A percentile compares a stretch with the other conserved stretches of the same genome.
Evolutionary conservation across 2,888 invertebrate species (phyloP).

Genomic region (Elmis aenea): DNA sequence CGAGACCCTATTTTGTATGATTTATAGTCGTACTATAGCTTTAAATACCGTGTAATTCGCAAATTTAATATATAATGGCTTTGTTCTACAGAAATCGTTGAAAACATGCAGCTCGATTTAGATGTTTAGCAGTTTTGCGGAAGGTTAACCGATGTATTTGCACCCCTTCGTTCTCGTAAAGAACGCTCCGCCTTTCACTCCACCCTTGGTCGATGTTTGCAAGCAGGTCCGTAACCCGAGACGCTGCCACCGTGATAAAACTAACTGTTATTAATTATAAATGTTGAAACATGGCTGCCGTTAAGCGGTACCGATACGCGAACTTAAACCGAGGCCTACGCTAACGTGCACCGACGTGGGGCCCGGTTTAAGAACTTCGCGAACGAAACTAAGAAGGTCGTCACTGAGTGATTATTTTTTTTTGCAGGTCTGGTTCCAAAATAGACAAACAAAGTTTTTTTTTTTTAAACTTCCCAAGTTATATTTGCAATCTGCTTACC

Average conservation of each 20-base stretch:
- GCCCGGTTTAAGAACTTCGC: too few species aligned
- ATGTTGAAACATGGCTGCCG: constrained; percentile 33
- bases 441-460: constrained; percentile 98
- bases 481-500: too few species aligned
- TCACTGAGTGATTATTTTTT: constrained; percentile 1
- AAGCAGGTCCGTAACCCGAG: constrained; percentile 31
- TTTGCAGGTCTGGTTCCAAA: constrained; percentile 99
- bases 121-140: constrained; percentile 38
- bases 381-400: too few species aligned
- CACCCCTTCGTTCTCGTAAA: constrained; percentile 35
- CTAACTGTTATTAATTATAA: constrained; percentile 36
- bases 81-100: constrained; percentile 43
- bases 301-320: constrained; percentile 14
- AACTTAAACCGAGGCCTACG: too few species aligned
- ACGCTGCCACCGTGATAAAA: constrained; percentile 28
- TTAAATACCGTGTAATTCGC: constrained; percentile 74
- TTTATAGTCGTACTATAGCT: constrained; percentile 65
- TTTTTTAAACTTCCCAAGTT: too few species aligned
- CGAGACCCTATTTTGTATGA: constrained; percentile 50
- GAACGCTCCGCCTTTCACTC: constrained; percentile 35
- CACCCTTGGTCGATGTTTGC: constrained; percentile 35
- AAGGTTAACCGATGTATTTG: constrained; percentile 37
- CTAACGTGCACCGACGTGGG: too few species aligned
- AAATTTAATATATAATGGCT: constrained; percentile 65
- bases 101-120: constrained; percentile 40